phyloP scores from a whole-genome alignment of 2,113 vertebrate genomes.

The Proterorhinus semilunaris region DNA sequence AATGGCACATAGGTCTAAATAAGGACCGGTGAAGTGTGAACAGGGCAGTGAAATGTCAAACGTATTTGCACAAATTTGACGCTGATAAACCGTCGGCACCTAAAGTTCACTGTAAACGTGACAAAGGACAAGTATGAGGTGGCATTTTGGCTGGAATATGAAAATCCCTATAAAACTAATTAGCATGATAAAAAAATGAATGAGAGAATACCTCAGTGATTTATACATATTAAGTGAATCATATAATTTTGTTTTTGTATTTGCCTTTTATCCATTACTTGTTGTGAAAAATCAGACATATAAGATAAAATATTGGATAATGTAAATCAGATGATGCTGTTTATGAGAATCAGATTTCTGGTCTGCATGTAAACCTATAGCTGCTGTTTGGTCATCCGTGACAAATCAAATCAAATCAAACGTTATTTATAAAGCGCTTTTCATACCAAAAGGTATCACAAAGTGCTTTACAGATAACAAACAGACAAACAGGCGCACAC shows the following conservation, averaged over 20 bases:
- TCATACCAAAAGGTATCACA: too few relatives aligned
- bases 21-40: conserved; percentile 5
- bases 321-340: too few relatives aligned
- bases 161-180: not conserved
- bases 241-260: not conserved
- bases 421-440: too few relatives aligned
- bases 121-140: conserved; percentile 5
- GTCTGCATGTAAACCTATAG: too few relatives aligned
- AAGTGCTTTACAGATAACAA: too few relatives aligned
- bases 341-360: too few relatives aligned
- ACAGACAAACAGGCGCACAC: too few relatives aligned
- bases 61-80: not conserved
- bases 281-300: not conserved
- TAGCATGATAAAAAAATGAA: too few relatives aligned
- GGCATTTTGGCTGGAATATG: not conserved
- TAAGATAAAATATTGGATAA: too few relatives aligned
- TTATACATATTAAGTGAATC: not conserved
- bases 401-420: too few relatives aligned
- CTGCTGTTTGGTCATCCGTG: too few relatives aligned
- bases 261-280: not conserved
- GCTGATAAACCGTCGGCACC: not conserved
- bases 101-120: conserved; percentile 1
- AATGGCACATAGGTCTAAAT: conserved; percentile 9
- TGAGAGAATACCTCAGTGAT: too few relatives aligned
- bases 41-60: conserved; percentile 3